These are phyloP conservation scores for Siderastrea siderea DNA, from an alignment of 92 coral and sea anemone genomes.

Conservation along the genomic window DNA sequence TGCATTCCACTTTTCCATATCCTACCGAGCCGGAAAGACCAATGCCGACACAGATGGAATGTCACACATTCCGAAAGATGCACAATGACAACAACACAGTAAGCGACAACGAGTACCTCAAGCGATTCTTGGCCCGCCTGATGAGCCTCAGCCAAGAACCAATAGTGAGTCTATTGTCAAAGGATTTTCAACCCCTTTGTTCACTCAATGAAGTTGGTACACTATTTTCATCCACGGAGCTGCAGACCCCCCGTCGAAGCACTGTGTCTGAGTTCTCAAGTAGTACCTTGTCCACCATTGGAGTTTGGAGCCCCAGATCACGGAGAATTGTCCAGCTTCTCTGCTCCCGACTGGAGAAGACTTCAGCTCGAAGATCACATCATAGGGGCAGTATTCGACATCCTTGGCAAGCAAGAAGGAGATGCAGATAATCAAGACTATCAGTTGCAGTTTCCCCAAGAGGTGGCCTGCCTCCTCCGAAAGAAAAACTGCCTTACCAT, in stretches of 20 bases:
- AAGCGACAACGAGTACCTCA: conserved; percentile 13
- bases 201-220: neutral
- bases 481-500: conserved; percentile 6
- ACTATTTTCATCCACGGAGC: neutral
- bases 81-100: neutral
- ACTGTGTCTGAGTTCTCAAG: neutral
- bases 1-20: conserved; percentile 60
- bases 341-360: neutral
- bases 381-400: conserved; percentile 2
- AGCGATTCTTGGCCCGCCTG: conserved; percentile 33
- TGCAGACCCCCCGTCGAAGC: conserved; percentile 10
- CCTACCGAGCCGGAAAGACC: conserved; percentile 60
- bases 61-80: neutral
- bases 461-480: neutral
- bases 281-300: neutral
- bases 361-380: conserved; percentile 5
- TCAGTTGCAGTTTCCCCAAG: neutral
- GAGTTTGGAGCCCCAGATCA: neutral
- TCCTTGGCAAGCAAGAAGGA: neutral
- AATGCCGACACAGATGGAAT: conserved; percentile 51
- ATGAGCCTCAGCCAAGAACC: neutral
- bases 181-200: conserved; percentile 17
- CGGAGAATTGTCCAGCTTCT: neutral
- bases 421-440: neutral
- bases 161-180: neutral